Conservation (phyloP, 2,888 invertebrate species). For the Meiosimyza decipiens region DNA sequence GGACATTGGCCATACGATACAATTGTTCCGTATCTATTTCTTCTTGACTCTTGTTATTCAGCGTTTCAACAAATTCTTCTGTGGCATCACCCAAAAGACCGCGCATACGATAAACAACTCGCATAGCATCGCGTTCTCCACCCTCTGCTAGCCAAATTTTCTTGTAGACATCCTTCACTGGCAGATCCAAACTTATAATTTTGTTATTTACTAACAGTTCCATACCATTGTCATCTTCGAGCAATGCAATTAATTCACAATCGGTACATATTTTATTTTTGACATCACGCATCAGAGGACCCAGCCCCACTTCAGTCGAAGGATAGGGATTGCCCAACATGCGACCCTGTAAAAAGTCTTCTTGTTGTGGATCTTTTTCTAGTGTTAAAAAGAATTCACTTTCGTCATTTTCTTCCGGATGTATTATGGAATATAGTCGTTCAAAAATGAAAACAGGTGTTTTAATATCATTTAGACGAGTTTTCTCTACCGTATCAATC, state of each 20-base stretch:
- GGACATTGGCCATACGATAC: constrained; percentile 88
- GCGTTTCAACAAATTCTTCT: constrained; percentile 96
- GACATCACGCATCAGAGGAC: constrained; percentile 97
- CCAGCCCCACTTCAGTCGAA: constrained; percentile 91
- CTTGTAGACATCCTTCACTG: constrained; percentile 91
- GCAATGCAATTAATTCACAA: constrained; percentile 95
- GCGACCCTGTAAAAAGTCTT: constrained; percentile 94
- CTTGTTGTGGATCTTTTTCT: constrained; percentile 98
- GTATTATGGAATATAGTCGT: constrained; percentile 95
- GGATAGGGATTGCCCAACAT: constrained; percentile 99
- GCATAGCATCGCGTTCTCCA: constrained; percentile 94
- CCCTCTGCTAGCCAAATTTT: constrained; percentile 89
- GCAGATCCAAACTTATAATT: constrained; percentile 95
- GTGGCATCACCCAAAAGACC: constrained; percentile 98
- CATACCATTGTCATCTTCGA: constrained; percentile 99
- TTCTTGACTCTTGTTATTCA: constrained; percentile 86
- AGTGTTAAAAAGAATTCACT: constrained; percentile 96
- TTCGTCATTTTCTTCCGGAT: constrained; percentile 96
- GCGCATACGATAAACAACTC: constrained; percentile 97
- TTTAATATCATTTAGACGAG: constrained; percentile 89
- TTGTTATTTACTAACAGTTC: constrained; percentile 97
- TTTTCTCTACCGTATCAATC: constrained; percentile 93
- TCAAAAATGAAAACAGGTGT: constrained; percentile 99
- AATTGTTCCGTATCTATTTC: constrained; percentile 94
- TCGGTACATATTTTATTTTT: constrained; percentile 99